phyloP scores from a whole-genome alignment of 37 sponge, comb jelly and placozoan genomes.

The Beroe forskalii region DNA sequence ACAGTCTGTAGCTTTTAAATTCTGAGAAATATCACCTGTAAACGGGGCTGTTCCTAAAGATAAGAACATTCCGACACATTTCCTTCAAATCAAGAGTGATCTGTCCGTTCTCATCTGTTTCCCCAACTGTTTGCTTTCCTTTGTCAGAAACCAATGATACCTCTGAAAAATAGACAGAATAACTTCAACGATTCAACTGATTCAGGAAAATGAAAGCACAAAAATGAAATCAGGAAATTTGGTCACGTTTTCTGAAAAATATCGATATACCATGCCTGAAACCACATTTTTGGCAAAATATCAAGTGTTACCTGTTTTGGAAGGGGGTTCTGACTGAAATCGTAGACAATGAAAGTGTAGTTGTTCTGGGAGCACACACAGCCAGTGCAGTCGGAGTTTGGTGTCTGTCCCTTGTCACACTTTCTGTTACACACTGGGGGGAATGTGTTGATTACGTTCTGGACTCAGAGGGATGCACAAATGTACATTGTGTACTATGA shows the following conservation, averaged over 20 bases:
- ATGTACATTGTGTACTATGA: too few species aligned
- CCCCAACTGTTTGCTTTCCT: background rate
- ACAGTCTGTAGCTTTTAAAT: too few species aligned
- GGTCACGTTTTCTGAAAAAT: too few species aligned
- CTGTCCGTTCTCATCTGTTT: background rate
- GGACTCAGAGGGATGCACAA: too few species aligned
- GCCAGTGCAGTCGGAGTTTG: background rate
- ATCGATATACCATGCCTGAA: too few species aligned
- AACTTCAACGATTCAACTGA: too few species aligned
- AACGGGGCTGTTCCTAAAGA: slow-evolving; percentile 5
- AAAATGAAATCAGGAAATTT: too few species aligned
- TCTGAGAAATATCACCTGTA: too few species aligned
- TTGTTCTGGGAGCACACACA: background rate
- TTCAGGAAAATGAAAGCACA: too few species aligned
- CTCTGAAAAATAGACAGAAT: slow-evolving; percentile 1
- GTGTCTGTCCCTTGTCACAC: slow-evolving; percentile 26
- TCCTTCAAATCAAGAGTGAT: slow-evolving; percentile 3
- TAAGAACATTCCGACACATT: slow-evolving; percentile 27
- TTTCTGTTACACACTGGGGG: background rate
- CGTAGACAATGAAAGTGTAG: background rate
- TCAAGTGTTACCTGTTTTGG: too few species aligned
- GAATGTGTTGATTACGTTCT: too few species aligned
- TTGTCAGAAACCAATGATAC: background rate
- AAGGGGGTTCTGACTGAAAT: background rate
- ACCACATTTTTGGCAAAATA: too few species aligned